Conservation (phyloP, 2,113 vertebrate genomes). For the Hoplias malabaricus region DNA sequence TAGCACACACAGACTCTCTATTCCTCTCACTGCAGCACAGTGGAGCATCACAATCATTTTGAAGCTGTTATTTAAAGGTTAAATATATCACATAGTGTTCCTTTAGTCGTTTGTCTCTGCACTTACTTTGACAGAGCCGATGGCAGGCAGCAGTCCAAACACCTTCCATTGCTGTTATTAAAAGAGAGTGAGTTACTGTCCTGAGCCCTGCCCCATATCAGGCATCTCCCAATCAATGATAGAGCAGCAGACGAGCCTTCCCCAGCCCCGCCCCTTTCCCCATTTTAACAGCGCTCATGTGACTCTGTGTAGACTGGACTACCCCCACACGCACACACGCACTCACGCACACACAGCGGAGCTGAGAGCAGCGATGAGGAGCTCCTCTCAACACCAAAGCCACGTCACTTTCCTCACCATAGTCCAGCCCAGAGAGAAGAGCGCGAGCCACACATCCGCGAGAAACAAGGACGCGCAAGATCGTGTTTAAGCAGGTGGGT, state of each 20-base stretch:
- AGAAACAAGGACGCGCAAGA: neutral
- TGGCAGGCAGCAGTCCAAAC: neutral
- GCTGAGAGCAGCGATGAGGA: conserved; percentile 48
- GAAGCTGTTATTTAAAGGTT: too few relatives aligned
- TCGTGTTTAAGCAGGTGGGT: conserved; percentile 30
- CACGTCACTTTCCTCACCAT: neutral
- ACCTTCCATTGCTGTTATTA: neutral
- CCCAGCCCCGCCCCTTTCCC: conserved; percentile 73
- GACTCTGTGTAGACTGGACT: conserved; percentile 73
- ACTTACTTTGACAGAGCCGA: neutral
- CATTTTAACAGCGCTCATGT: conserved; percentile 71
- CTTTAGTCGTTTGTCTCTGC: neutral
- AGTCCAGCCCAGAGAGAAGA: neutral
- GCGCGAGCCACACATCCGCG: neutral
- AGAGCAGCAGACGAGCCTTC: conserved; percentile 86
- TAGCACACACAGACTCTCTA: too few relatives aligned
- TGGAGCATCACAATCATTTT: too few relatives aligned
- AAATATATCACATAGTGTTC: too few relatives aligned
- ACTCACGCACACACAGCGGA: conserved; percentile 35
- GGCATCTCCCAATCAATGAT: conserved; percentile 74
- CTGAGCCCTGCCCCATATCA: conserved; percentile 60
- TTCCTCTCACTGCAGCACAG: too few relatives aligned
- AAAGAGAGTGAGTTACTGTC: conserved; percentile 64
- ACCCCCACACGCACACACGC: too few relatives aligned
- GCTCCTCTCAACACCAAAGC: conserved; percentile 53